These are phyloP conservation scores for Catalaphyllia jardinei DNA, from an alignment of 64 coral and sea anemone genomes.

Conservation along the genomic window DNA sequence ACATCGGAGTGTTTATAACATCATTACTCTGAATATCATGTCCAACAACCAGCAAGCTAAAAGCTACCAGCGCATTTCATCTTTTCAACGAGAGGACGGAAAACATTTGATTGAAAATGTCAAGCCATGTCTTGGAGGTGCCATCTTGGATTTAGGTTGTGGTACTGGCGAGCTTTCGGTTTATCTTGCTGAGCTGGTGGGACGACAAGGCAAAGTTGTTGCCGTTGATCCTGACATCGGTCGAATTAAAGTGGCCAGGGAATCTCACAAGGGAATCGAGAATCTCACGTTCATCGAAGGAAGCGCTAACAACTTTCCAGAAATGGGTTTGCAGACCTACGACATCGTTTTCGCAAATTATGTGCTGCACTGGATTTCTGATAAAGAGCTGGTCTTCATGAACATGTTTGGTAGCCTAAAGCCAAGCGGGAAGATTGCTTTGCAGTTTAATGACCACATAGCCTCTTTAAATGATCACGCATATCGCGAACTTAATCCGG, in stretches of 20 bases:
- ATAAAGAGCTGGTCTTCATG: background rate
- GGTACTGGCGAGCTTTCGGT: constrained; percentile 29
- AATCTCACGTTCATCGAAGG: constrained; percentile 5
- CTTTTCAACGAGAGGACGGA: background rate
- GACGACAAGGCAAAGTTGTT: background rate
- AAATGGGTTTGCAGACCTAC: background rate
- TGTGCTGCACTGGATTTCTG: background rate
- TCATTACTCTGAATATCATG: background rate
- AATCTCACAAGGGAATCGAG: background rate
- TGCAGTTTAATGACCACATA: background rate
- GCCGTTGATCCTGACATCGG: constrained; percentile 30
- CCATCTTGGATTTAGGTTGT: constrained; percentile 29
- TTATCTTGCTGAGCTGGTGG: background rate
- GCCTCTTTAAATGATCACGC: background rate
- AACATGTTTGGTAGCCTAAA: constrained; percentile 5
- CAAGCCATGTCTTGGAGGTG: background rate
- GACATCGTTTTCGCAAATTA: background rate
- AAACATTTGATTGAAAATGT: background rate
- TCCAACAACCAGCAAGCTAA: background rate
- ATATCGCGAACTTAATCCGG: background rate
- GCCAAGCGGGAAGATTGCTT: background rate
- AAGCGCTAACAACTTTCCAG: background rate
- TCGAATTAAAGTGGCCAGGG: constrained; percentile 21
- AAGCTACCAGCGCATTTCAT: background rate
- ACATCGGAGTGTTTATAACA: too few relatives aligned